These are phyloP conservation scores for Desoria tigrina DNA, from an alignment of 2,888 invertebrate genomes.

Conservation along the genomic window DNA sequence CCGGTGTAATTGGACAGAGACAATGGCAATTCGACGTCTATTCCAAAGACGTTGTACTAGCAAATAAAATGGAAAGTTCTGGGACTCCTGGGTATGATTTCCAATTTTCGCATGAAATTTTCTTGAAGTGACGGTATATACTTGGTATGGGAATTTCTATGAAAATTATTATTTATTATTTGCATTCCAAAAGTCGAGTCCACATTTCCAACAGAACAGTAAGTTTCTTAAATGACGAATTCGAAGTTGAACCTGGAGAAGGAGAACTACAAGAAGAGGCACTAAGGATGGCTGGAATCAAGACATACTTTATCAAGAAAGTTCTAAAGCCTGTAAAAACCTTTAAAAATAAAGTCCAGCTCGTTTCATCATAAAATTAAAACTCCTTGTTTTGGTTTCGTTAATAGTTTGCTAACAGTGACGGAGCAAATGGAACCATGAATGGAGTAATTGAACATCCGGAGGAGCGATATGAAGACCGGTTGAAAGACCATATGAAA, in stretches of 20 bases:
- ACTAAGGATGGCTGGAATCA: conserved; percentile 55
- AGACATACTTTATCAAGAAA: conserved; percentile 57
- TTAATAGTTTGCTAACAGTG: no score
- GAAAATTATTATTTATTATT: background rate
- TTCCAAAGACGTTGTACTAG: conserved; percentile 89
- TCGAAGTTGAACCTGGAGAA: conserved; percentile 57
- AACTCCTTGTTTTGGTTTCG: no score
- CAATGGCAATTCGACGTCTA: conserved; percentile 97
- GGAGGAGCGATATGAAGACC: background rate
- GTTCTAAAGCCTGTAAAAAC: conserved; percentile 56
- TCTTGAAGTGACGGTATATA: no score
- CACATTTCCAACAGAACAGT: conserved; percentile 58
- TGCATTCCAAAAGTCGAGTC: conserved; percentile 47
- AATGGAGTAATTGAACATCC: background rate
- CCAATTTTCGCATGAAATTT: background rate
- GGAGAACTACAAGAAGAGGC: conserved; percentile 57
- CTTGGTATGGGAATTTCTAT: no score
- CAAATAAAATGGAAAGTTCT: conserved; percentile 95
- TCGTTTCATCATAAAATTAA: no score
- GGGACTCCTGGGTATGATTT: conserved; percentile 80
- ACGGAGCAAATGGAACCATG: no score
- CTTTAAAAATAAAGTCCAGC: no score
- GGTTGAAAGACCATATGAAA: conserved; percentile 15
- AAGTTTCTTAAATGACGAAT: conserved; percentile 56
- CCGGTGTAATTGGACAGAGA: conserved; percentile 87